These are phyloP conservation scores for Eupeodes latifasciatus DNA, from an alignment of 2,888 invertebrate genomes.

Conservation along the genomic window DNA sequence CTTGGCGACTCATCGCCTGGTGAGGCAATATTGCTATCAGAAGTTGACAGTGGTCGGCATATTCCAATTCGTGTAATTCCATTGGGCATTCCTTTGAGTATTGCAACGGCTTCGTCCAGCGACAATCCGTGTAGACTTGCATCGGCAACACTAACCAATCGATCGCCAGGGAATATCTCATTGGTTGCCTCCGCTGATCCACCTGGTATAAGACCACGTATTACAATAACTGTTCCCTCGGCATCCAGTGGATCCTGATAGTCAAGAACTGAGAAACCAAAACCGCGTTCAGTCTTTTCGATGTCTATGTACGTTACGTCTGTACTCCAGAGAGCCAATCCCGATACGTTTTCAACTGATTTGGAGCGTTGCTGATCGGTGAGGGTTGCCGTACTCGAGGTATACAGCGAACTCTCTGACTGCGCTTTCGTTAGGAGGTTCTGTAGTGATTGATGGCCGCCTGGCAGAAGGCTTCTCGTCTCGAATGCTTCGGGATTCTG, in stretches of 20 bases:
- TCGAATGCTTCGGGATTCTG: conserved; percentile 92
- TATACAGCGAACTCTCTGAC: conserved; percentile 96
- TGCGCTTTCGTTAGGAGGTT: conserved; percentile 96
- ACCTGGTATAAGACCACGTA: conserved; percentile 97
- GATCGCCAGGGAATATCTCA: conserved; percentile 97
- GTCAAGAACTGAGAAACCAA: conserved; percentile 99
- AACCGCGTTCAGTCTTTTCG: conserved; percentile 96
- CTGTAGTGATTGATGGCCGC: conserved; percentile 92
- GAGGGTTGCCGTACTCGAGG: conserved; percentile 92
- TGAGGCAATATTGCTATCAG: conserved; percentile 84
- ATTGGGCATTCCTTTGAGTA: conserved; percentile 95
- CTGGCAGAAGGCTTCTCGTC: conserved; percentile 92
- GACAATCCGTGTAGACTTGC: conserved; percentile 95
- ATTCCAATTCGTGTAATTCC: conserved; percentile 96
- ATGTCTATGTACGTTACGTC: conserved; percentile 96
- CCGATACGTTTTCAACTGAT: conserved; percentile 96
- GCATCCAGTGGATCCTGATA: conserved; percentile 99
- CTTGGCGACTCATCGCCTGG: conserved; percentile 82
- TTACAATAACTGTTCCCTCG: conserved; percentile 97
- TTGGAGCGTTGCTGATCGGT: conserved; percentile 92
- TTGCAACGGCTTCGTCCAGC: conserved; percentile 97
- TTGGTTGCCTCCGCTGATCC: conserved; percentile 99
- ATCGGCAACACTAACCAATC: conserved; percentile 96
- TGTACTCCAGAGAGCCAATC: conserved; percentile 98
- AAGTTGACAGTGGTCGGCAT: conserved; percentile 88